Conservation (phyloP, 1,140 invertebrate species). For the Drosophila pruinosa region DNA sequence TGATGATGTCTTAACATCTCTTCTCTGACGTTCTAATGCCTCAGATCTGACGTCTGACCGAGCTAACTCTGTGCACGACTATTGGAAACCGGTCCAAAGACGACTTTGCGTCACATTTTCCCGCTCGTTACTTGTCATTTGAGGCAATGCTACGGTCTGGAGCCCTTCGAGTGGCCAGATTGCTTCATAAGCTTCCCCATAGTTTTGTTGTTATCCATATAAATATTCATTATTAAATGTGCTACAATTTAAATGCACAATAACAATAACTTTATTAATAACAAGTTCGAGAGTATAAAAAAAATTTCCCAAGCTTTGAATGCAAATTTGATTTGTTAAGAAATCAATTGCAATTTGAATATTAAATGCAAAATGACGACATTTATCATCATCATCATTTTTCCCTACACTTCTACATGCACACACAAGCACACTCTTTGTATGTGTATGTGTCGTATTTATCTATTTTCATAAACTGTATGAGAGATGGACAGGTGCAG, state of each 20-base stretch:
- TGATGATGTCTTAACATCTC: not conserved
- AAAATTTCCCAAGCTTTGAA: slow-evolving; percentile 65
- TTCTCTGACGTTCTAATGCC: not conserved
- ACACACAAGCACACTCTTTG: not conserved
- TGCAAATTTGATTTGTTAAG: slow-evolving; percentile 54
- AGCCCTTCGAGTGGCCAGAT: not conserved
- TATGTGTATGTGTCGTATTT: not conserved
- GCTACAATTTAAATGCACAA: slow-evolving; percentile 35
- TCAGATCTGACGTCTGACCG: not conserved
- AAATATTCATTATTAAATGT: slow-evolving; percentile 16
- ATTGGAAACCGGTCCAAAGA: slow-evolving; percentile 19
- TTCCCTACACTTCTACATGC: not conserved
- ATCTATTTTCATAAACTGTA: not conserved
- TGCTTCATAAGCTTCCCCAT: slow-evolving; percentile 8
- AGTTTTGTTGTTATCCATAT: not conserved
- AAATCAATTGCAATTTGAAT: slow-evolving; percentile 49
- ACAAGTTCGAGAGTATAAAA: slow-evolving; percentile 19
- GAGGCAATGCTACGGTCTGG: slow-evolving; percentile 22
- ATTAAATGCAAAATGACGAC: slow-evolving; percentile 1
- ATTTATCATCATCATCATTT: slow-evolving; percentile 1
- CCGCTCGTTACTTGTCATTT: not conserved
- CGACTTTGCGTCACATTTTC: slow-evolving; percentile 1
- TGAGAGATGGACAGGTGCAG: not conserved
- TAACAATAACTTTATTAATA: slow-evolving; percentile 36
- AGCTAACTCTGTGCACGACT: no score